A percentile compares a stretch with the other conserved stretches of the same genome.
Evolutionary conservation across 2,113 vertebrate genomes (phyloP).

Genomic region (Eublepharis macularius): DNA sequence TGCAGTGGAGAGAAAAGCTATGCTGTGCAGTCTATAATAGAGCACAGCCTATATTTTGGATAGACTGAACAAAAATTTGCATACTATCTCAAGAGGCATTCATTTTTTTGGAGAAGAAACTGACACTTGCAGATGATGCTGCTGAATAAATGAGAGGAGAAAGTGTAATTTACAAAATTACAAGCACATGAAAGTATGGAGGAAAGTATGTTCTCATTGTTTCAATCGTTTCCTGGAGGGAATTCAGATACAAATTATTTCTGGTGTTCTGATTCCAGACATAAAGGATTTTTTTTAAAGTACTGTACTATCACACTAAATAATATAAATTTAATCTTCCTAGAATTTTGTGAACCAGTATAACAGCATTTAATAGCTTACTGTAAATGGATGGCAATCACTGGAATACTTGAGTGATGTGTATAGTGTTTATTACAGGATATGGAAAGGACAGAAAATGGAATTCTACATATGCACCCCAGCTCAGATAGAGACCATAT

Average conservation of each 20-base stretch:
- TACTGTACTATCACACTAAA: conserved; percentile 15
- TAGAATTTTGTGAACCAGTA: conserved; percentile 35
- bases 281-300: conserved; percentile 5
- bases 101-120: conserved; percentile 49
- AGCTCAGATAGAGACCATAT: not conserved
- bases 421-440: not conserved
- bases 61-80: conserved; percentile 38
- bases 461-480: not conserved
- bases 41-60: conserved; percentile 39
- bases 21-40: not conserved
- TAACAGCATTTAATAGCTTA: not conserved
- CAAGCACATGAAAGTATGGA: conserved; percentile 42
- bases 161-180: conserved; percentile 66
- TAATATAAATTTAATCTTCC: not conserved
- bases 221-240: conserved; percentile 49
- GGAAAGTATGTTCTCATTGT: conserved; percentile 60
- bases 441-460: not conserved
- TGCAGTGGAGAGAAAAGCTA: conserved; percentile 24
- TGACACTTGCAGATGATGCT: conserved; percentile 58
- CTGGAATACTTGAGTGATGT: not conserved
- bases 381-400: not conserved
- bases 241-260: conserved; percentile 51
- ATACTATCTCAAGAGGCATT: conserved; percentile 40
- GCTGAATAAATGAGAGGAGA: conserved; percentile 40
- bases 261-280: conserved; percentile 16